A percentile compares a stretch with the other conserved stretches of the same genome.
These are phyloP conservation scores for Brachypteracias leptosomus DNA, from an alignment of 2,113 vertebrate species.

Conservation along the genomic window DNA sequence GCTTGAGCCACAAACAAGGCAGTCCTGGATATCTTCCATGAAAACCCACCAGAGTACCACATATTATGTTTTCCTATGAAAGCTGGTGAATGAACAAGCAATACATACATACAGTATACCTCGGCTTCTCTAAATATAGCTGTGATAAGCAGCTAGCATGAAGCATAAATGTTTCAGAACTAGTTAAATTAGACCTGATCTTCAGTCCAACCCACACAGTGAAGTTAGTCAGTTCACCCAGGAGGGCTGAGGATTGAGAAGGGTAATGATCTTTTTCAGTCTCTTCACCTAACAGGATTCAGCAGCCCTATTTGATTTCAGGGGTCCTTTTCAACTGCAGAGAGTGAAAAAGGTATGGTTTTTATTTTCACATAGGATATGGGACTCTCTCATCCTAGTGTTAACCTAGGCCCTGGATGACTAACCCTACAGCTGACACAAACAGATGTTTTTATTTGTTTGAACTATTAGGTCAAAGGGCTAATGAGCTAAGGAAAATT, in stretches of 20 bases:
- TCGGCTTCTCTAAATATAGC: neutral
- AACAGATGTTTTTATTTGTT: slow-evolving; percentile 59
- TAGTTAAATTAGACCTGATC: neutral
- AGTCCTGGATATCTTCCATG: neutral
- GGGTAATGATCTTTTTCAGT: neutral
- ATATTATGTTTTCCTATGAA: neutral
- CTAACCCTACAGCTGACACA: slow-evolving; percentile 9
- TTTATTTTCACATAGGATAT: neutral
- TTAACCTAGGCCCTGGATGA: neutral
- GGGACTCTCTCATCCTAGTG: neutral
- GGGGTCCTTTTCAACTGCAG: neutral
- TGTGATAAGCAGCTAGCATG: neutral
- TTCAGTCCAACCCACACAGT: neutral
- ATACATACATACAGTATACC: neutral
- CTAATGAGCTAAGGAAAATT: slow-evolving; percentile 64
- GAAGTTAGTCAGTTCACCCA: neutral
- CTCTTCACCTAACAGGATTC: neutral
- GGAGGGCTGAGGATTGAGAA: neutral
- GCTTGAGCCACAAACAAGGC: neutral
- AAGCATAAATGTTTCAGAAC: neutral
- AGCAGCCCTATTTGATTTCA: neutral
- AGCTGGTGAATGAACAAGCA: neutral
- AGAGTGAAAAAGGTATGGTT: neutral
- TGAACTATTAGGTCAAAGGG: slow-evolving; percentile 63
- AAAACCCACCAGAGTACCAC: neutral